Conservation (phyloP, 2,113 vertebrate species). For the Cyphomyrus discorhynchus region DNA sequence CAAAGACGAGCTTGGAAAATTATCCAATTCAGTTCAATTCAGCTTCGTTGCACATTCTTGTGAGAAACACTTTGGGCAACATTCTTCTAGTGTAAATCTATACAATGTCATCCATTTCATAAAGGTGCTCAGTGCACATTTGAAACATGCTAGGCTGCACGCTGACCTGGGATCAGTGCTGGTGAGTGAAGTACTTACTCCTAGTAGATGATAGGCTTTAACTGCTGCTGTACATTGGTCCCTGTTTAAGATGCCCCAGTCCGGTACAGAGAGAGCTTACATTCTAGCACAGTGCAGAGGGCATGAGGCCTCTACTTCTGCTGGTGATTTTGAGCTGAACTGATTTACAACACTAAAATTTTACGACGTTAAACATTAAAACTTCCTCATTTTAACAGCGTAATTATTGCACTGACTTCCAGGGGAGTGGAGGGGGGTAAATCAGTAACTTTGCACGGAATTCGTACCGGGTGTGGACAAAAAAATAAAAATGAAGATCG, state of each 20-base stretch:
- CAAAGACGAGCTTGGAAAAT: not conserved
- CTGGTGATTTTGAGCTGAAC: not conserved
- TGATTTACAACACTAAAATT: not conserved
- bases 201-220: constrained; percentile 13
- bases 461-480: not conserved
- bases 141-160: not conserved
- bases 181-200: not conserved
- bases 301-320: not conserved
- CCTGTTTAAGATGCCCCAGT: not conserved
- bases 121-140: not conserved
- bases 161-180: not conserved
- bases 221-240: constrained; percentile 35
- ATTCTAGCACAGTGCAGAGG: not conserved
- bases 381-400: not conserved
- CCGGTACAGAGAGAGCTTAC: not conserved
- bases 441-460: not conserved
- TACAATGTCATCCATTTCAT: not conserved
- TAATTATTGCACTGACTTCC: not conserved
- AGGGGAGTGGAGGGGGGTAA: not conserved
- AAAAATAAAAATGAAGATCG: not conserved
- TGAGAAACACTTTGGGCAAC: not conserved
- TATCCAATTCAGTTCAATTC: not conserved
- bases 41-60: not conserved
- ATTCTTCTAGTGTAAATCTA: not conserved
- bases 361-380: not conserved